A percentile compares a stretch with the other conserved stretches of the same genome.
Evolutionary conservation across 2,888 invertebrate species (phyloP).

Genomic region (Luperina testacea): DNA sequence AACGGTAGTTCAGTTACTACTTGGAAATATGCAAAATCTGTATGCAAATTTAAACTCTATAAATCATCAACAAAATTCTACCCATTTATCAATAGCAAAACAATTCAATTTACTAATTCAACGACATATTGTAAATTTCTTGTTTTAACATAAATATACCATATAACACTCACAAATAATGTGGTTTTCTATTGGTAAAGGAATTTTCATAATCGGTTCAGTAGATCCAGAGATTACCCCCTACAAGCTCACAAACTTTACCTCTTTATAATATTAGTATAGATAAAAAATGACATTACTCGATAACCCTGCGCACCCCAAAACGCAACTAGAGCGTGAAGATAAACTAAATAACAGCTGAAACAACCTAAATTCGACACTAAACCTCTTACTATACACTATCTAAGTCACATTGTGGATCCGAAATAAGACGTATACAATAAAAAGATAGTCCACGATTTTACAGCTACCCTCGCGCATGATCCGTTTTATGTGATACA

Average conservation of each 20-base stretch:
- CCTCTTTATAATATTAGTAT: too few relatives aligned
- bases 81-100: background rate
- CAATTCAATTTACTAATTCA: background rate
- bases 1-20: background rate
- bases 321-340: constrained; percentile 51
- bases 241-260: too few relatives aligned
- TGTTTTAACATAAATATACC: too few relatives aligned
- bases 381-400: constrained; percentile 45
- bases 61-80: background rate
- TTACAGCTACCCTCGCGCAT: constrained; percentile 71
- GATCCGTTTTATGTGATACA: constrained; percentile 74
- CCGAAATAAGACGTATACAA: constrained; percentile 69
- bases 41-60: background rate
- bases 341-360: constrained; percentile 44
- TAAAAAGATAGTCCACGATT: constrained; percentile 70
- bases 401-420: constrained; percentile 53
- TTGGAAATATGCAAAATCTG: background rate
- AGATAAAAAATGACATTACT: background rate
- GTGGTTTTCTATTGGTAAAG: too few relatives aligned
- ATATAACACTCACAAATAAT: too few relatives aligned
- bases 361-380: constrained; percentile 46
- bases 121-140: too few relatives aligned
- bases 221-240: too few relatives aligned
- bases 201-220: too few relatives aligned
- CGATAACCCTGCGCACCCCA: background rate